These are phyloP conservation scores for Sarcophaga caerulescens DNA, from an alignment of 2,888 invertebrate genomes.

Conservation along the genomic window DNA sequence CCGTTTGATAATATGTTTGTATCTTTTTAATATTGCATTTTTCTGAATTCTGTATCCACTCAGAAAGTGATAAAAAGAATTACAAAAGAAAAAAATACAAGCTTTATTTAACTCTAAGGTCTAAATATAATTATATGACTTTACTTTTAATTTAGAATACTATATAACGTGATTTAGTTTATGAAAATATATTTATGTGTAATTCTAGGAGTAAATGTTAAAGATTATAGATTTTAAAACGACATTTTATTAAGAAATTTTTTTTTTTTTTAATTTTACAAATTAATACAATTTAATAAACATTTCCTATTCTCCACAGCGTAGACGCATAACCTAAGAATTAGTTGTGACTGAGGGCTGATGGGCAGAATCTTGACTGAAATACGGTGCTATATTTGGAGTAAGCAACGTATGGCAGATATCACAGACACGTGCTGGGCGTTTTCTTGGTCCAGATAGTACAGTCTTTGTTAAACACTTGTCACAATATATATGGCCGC, in stretches of 20 bases:
- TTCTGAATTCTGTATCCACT: not conserved
- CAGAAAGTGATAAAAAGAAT: not conserved
- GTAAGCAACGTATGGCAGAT: conserved; percentile 98
- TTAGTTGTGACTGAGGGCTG: conserved; percentile 41
- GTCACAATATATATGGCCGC: conserved; percentile 97
- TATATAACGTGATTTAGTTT: not conserved
- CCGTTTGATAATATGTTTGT: too few species aligned
- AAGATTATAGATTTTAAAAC: conserved; percentile 22
- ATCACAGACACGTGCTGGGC: conserved; percentile 95
- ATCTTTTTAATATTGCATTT: too few species aligned
- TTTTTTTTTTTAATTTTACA: conserved; percentile 37
- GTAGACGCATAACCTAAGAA: conserved; percentile 40
- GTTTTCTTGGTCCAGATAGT: conserved; percentile 91
- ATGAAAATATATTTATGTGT: not conserved
- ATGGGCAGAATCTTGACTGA: conserved; percentile 86
- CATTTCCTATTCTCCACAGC: not conserved
- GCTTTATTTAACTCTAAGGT: not conserved
- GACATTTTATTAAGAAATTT: conserved; percentile 44
- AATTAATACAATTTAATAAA: conserved; percentile 38
- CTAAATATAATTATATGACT: not conserved
- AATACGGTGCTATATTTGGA: conserved; percentile 94
- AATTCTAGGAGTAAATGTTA: not conserved
- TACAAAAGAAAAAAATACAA: not conserved
- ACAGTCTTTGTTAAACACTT: conserved; percentile 92
- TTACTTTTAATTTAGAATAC: not conserved